Evolutionary conservation across 2,113 vertebrate genomes (phyloP).

Genomic region (Strix uralensis): DNA sequence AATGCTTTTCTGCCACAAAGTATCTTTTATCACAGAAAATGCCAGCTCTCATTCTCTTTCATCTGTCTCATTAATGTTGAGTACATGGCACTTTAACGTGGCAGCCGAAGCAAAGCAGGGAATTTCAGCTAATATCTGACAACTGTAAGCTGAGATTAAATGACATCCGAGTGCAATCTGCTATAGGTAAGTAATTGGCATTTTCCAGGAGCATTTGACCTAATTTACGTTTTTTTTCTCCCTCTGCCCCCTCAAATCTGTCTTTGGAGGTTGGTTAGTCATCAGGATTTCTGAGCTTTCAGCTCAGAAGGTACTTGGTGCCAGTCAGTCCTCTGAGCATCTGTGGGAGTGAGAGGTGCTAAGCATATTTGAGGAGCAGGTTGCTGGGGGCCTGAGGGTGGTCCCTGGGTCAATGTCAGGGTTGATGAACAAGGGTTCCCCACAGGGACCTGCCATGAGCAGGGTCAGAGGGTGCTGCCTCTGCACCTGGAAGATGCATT

Average conservation of each 20-base stretch:
- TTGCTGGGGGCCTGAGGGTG: no score
- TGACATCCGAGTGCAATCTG: neutral
- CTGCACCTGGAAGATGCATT: neutral
- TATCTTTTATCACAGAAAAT: constrained; percentile 12
- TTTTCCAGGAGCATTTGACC: constrained; percentile 31
- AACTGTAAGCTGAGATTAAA: constrained; percentile 21
- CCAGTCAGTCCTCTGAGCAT: neutral
- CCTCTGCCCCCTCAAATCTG: neutral
- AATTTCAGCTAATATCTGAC: constrained; percentile 46
- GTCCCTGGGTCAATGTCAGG: neutral
- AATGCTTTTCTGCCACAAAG: neutral
- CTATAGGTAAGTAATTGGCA: constrained; percentile 28
- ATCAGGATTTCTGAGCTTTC: neutral
- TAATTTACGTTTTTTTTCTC: neutral
- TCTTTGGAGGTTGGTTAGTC: neutral
- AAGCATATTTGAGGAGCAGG: neutral
- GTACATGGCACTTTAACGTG: neutral
- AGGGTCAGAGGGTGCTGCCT: neutral
- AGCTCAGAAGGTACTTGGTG: neutral
- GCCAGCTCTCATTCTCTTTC: constrained; percentile 2
- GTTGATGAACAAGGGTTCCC: neutral
- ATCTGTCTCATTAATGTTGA: constrained; percentile 59
- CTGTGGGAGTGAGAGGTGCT: no score
- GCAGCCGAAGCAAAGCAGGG: neutral
- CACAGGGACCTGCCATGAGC: accelerated